Conservation (phyloP, 2,797 vertebrate genomes). For the Gymnothorax javanicus region DNA sequence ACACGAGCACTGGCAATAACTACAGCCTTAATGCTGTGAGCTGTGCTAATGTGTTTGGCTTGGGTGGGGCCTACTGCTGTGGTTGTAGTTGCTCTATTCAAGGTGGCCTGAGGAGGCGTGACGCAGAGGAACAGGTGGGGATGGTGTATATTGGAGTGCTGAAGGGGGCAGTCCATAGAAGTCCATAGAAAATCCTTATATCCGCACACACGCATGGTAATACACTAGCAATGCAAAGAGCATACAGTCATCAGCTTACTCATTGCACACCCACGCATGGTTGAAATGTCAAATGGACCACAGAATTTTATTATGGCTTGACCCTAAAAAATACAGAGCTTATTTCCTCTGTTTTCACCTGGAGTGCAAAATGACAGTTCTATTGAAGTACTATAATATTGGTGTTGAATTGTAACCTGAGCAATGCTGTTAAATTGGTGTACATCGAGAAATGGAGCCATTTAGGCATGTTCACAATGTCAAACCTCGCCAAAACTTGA, state of each 20-base stretch:
- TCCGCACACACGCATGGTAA: background rate
- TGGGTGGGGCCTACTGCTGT: background rate
- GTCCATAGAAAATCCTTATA: background rate
- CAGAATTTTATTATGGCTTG: background rate
- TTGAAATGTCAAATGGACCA: background rate
- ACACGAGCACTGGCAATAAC: background rate
- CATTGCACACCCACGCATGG: background rate
- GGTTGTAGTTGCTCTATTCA: background rate
- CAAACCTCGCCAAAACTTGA: constrained; percentile 53
- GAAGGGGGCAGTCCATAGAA: constrained; percentile 56
- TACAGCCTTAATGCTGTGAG: background rate
- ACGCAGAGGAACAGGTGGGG: constrained; percentile 51
- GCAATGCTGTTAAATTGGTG: constrained; percentile 8
- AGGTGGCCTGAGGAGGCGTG: constrained; percentile 50
- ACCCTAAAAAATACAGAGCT: background rate
- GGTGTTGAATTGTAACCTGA: background rate
- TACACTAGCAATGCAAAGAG: too few species aligned
- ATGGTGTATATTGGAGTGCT: constrained; percentile 46
- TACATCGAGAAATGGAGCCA: background rate
- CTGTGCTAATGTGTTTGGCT: background rate
- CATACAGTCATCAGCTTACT: background rate
- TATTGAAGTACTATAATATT: constrained; percentile 1
- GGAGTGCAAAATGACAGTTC: background rate
- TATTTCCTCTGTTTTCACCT: background rate
- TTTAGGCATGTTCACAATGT: constrained; percentile 9